These are phyloP conservation scores for Jacana jacana DNA, from an alignment of 2,113 vertebrate genomes.

Conservation along the genomic window DNA sequence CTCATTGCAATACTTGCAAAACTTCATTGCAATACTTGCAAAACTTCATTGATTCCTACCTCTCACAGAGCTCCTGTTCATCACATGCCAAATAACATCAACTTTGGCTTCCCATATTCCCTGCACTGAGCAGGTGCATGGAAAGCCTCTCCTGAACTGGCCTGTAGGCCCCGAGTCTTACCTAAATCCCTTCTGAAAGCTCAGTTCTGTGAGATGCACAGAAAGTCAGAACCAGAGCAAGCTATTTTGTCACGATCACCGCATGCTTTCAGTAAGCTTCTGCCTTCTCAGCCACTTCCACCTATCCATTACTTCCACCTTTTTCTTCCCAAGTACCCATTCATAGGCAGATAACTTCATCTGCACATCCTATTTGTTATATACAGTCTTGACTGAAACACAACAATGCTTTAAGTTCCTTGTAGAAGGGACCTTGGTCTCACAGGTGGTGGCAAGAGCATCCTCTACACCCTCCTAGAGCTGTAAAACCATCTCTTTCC, in stretches of 20 bases:
- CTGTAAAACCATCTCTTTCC: neutral
- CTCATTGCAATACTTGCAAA: neutral
- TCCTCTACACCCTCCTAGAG: neutral
- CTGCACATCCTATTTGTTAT: neutral
- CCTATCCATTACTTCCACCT: neutral
- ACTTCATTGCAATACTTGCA: neutral
- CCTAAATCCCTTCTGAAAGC: neutral
- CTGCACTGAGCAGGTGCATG: neutral
- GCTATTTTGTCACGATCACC: neutral
- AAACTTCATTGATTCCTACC: neutral
- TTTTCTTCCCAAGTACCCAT: neutral
- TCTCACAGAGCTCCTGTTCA: neutral
- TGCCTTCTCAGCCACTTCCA: neutral
- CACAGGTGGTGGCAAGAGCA: neutral
- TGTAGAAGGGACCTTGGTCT: neutral
- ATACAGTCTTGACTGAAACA: neutral
- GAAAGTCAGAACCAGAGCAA: neutral
- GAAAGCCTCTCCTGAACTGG: neutral
- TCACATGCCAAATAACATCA: neutral
- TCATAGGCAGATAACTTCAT: neutral
- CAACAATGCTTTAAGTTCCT: neutral
- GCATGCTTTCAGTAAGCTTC: neutral
- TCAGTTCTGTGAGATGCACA: neutral
- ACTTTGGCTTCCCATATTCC: neutral
- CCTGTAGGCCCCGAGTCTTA: neutral